A percentile compares a stretch with the other conserved stretches of the same genome.
Conservation (phyloP, 2,888 invertebrate species). For the Hydropsyche betteni region DNA sequence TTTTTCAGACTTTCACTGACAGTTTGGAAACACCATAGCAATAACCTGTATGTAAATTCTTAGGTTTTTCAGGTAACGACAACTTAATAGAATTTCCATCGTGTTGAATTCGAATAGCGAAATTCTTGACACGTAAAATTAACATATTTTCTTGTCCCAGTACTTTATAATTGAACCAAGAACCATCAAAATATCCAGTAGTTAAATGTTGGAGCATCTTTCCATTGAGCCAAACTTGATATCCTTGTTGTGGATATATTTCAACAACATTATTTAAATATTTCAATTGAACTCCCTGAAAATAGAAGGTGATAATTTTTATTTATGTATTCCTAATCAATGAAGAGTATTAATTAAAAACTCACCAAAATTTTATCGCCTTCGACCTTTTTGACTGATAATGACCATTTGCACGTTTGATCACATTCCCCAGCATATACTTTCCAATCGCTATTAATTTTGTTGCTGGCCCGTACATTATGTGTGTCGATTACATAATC, state of each 20-base stretch:
- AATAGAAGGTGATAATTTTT: neutral
- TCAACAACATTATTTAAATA: constrained; percentile 53
- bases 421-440: constrained; percentile 55
- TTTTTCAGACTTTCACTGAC: constrained; percentile 13
- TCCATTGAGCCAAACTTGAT: constrained; percentile 53
- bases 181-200: constrained; percentile 50
- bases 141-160: neutral
- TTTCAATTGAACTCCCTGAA: constrained; percentile 54
- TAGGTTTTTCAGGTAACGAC: neutral
- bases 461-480: constrained; percentile 52
- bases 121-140: neutral
- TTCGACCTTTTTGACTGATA: constrained; percentile 56
- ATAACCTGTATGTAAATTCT: neutral
- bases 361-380: constrained; percentile 47
- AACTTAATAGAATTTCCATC: constrained; percentile 6
- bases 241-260: constrained; percentile 52
- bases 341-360: constrained; percentile 10
- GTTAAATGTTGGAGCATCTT: constrained; percentile 51
- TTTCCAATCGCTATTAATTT: constrained; percentile 55
- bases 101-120: neutral
- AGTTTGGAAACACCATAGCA: neutral
- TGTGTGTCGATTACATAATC: constrained; percentile 53
- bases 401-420: constrained; percentile 53
- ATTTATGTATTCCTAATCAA: neutral
- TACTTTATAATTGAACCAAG: constrained; percentile 53